These are phyloP conservation scores for Pseudobourletiella spinata DNA, from an alignment of 1,140 invertebrate genomes.

Conservation along the genomic window DNA sequence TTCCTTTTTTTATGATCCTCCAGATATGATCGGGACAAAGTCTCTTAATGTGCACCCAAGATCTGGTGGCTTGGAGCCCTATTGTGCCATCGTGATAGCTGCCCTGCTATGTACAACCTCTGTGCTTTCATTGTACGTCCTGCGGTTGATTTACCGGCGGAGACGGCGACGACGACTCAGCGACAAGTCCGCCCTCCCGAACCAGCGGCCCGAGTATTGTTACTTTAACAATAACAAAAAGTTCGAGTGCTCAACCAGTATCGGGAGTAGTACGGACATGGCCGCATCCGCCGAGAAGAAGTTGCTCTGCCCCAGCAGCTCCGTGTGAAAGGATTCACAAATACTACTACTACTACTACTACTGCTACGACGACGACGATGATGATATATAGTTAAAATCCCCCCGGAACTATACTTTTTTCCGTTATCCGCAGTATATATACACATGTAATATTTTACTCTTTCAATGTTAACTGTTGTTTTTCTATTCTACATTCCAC, in stretches of 20 bases:
- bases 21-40: background rate
- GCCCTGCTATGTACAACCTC: slow-evolving; percentile 17
- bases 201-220: slow-evolving; percentile 19
- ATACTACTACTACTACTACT: too few species aligned
- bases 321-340: too few species aligned
- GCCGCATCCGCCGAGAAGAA: background rate
- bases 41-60: too few species aligned
- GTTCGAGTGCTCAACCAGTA: slow-evolving; percentile 15
- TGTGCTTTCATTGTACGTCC: slow-evolving; percentile 15
- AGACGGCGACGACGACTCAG: slow-evolving; percentile 8
- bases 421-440: too few species aligned
- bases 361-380: too few species aligned
- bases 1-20: background rate
- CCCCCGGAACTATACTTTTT: too few species aligned
- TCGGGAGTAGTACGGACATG: background rate
- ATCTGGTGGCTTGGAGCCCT: slow-evolving; percentile 16
- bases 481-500: too few species aligned
- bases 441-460: too few species aligned
- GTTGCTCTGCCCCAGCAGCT: background rate
- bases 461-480: too few species aligned
- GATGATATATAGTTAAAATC: too few species aligned
- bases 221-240: slow-evolving; percentile 15
- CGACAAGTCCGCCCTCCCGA: slow-evolving; percentile 11
- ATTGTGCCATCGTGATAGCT: slow-evolving; percentile 25
- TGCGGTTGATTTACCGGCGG: slow-evolving; percentile 18